These are phyloP conservation scores for Epinephelus cyanopodus DNA, from an alignment of 2,113 vertebrate species.

Conservation along the genomic window DNA sequence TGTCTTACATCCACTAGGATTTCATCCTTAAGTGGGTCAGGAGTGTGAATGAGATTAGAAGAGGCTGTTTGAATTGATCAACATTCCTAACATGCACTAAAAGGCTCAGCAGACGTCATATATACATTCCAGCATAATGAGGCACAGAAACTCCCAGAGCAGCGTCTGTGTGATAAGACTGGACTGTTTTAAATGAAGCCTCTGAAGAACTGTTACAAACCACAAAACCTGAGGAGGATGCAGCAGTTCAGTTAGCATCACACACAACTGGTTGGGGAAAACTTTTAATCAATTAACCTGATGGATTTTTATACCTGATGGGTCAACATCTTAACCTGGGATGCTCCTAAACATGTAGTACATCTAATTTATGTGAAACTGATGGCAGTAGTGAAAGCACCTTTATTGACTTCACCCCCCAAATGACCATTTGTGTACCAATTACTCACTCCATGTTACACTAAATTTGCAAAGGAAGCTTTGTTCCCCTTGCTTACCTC, in stretches of 20 bases:
- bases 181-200: background rate
- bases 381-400: no score
- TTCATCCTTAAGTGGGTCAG: slow-evolving; percentile 42
- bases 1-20: slow-evolving; percentile 4
- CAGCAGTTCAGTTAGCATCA: background rate
- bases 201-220: background rate
- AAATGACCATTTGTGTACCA: no score
- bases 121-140: slow-evolving; percentile 49
- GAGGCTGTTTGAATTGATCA: slow-evolving; percentile 30
- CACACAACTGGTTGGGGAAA: background rate
- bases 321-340: background rate
- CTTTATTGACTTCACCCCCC: background rate
- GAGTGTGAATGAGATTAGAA: slow-evolving; percentile 46
- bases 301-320: background rate
- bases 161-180: slow-evolving; percentile 12
- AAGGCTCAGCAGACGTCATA: slow-evolving; percentile 15
- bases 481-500: no score
- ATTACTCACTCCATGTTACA: no score
- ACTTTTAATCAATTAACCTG: background rate
- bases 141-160: background rate
- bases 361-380: background rate
- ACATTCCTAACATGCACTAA: slow-evolving; percentile 36
- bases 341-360: background rate
- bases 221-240: background rate
- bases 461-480: no score